A percentile compares a stretch with the other conserved stretches of the same genome.
phyloP scores from a whole-genome alignment of 2,888 invertebrate species.

The Plusia festucae region DNA sequence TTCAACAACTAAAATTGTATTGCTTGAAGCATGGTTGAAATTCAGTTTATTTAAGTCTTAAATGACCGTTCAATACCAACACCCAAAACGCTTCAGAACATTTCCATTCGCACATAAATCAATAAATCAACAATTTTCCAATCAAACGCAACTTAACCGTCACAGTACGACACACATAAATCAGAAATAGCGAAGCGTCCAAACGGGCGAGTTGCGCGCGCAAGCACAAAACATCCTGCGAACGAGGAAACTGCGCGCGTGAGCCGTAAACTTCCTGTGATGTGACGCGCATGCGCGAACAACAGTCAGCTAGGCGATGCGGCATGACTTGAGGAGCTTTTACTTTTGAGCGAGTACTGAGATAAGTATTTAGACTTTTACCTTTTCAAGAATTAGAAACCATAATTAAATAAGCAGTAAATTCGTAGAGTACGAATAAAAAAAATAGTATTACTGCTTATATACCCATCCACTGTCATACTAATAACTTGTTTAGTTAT shows the following conservation, averaged over 20 bases:
- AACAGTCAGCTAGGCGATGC: slow-evolving; percentile 29
- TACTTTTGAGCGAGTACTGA: no score
- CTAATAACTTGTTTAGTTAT: no score
- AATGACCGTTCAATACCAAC: no score
- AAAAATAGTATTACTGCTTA: no score
- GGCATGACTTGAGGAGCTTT: slow-evolving; percentile 16
- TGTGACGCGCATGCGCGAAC: slow-evolving; percentile 42
- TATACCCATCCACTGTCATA: no score
- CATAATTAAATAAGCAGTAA: no score
- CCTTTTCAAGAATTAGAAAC: no score
- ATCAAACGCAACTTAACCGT: slow-evolving; percentile 38
- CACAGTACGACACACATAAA: slow-evolving; percentile 51
- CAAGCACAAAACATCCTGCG: slow-evolving; percentile 79
- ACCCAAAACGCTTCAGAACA: not conserved
- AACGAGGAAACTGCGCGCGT: slow-evolving; percentile 80
- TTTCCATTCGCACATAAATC: not conserved
- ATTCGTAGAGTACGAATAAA: no score
- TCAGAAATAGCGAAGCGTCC: slow-evolving; percentile 55
- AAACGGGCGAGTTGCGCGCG: slow-evolving; percentile 52
- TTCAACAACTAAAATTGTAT: no score
- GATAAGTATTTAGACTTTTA: no score
- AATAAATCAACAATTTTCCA: slow-evolving; percentile 18
- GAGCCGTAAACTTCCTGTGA: slow-evolving; percentile 80
- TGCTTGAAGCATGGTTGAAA: no score
- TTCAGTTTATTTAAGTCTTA: no score